Percentiles rank a stretch among this genome's conserved stretches.
These are phyloP conservation scores for Rhinatrema bivittatum DNA, from an alignment of 2,797 vertebrate genomes.

Conservation along the genomic window DNA sequence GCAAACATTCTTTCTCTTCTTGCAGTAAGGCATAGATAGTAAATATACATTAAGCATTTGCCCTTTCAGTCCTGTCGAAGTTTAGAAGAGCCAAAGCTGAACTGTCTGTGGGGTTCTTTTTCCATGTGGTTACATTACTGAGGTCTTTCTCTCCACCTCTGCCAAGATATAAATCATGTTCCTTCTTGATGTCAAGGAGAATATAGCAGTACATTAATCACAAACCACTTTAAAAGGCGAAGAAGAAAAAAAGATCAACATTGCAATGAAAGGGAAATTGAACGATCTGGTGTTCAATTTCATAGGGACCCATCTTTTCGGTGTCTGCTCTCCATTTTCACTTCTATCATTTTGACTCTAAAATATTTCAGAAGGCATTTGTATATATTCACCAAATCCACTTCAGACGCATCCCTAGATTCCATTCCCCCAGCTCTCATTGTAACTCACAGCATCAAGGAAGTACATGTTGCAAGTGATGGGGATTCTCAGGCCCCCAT, in stretches of 20 bases:
- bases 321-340: constrained; percentile 30
- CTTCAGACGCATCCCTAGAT: background rate
- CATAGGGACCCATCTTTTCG: constrained; percentile 18
- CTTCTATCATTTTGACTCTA: constrained; percentile 42
- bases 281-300: background rate
- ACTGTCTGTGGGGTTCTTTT: no score
- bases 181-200: constrained; percentile 20
- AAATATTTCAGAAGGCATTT: constrained; percentile 22
- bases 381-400: constrained; percentile 11
- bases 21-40: no score
- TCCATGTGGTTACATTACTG: background rate
- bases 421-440: background rate
- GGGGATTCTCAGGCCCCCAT: no score
- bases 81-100: no score
- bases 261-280: constrained; percentile 32
- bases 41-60: no score
- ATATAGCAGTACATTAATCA: constrained; percentile 39
- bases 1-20: no score
- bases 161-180: constrained; percentile 33
- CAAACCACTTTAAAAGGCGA: constrained; percentile 24
- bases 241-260: constrained; percentile 20
- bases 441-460: no score
- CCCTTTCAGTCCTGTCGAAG: constrained; percentile 16
- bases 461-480: no score
- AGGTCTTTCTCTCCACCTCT: constrained; percentile 14